Evolutionary conservation across 2,797 vertebrate genomes (phyloP), one percentile per base, ranked within the genome.

Genomic region (Discoglossus pictus): DNA sequence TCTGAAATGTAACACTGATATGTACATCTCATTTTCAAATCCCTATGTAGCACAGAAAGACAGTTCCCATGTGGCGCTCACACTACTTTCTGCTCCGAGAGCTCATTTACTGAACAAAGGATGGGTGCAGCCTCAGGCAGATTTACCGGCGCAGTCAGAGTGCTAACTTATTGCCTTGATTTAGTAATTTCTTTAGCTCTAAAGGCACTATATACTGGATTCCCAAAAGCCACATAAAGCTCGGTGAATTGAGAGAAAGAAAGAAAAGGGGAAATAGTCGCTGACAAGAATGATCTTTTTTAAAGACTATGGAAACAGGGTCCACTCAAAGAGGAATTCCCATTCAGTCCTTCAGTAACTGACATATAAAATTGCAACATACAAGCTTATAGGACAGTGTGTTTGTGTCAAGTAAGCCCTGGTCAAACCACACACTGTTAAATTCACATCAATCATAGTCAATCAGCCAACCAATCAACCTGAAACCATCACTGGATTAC

Each of bases 131-230:
- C 53, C 42, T 55, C 20, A 42, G 43, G 13, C 55, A 34, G 17
- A 52, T 25, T 60, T 60, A 61, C 38, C 18, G 23, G 47, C 17
- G 53, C 55, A 68, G 47, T 16, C 64, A 17, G 47, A 52, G 38
- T 68, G 44, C 55, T 23, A 52, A 25, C 25, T 40, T 31, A 39
- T 25, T 60, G 55, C 36, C 55, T 60, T 61, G 55, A 52, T 44
- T 68, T 60, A 60, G 15, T 31, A 8, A 35, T 53, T 61, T 53
- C 58, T 54, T 61, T 54, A 61, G 65, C 46, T 53, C 47, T 40
- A 44, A 60, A 60, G 31, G 38, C 46, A 59, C 24, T 43, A 20
- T 18, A 61, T 21, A 27, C n/a, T 23, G n/a, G 54, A 55, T 35
- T 55, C 51, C 23, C 10, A 2, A 18, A 52, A 53, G 39, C 21